phyloP scores from a whole-genome alignment of 2,113 vertebrate genomes.

The Oxyruncus cristatus region DNA sequence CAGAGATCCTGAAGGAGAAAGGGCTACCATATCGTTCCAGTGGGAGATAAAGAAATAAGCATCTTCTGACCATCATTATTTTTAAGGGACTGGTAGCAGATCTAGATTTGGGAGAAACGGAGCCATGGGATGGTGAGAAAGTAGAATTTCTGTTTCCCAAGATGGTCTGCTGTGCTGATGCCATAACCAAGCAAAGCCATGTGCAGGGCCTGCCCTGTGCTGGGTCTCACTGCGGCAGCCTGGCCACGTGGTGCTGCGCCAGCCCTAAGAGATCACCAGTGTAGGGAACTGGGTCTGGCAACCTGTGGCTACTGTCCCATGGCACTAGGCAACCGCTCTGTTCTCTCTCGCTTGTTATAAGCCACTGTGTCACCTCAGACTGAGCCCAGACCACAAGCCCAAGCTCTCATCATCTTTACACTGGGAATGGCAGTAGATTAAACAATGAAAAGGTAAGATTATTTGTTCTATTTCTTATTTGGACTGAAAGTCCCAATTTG shows the following conservation, averaged over 20 bases:
- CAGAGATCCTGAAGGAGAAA: not conserved
- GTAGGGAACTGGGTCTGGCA: not conserved
- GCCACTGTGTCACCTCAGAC: not conserved
- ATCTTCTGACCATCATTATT: not conserved
- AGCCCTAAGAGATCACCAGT: not conserved
- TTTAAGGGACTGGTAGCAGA: not conserved
- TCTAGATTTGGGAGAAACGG: not conserved
- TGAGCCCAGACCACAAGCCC: not conserved
- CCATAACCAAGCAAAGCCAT: not conserved
- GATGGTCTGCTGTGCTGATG: not conserved
- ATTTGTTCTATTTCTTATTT: not conserved
- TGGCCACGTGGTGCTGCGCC: fast-evolving
- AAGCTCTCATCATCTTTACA: not conserved
- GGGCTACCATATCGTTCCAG: not conserved
- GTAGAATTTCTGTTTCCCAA: not conserved
- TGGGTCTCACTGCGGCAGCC: not conserved
- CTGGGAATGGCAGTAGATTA: not conserved
- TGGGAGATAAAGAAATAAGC: not conserved
- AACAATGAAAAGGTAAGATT: not conserved
- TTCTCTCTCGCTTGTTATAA: fast-evolving
- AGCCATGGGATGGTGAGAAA: not conserved
- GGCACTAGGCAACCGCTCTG: fast-evolving
- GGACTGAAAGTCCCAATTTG: not conserved
- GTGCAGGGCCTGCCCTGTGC: not conserved
- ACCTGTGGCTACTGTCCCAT: fast-evolving